phyloP scores from a whole-genome alignment of 2,797 vertebrate genomes.

The Sebastolobus alascanus region DNA sequence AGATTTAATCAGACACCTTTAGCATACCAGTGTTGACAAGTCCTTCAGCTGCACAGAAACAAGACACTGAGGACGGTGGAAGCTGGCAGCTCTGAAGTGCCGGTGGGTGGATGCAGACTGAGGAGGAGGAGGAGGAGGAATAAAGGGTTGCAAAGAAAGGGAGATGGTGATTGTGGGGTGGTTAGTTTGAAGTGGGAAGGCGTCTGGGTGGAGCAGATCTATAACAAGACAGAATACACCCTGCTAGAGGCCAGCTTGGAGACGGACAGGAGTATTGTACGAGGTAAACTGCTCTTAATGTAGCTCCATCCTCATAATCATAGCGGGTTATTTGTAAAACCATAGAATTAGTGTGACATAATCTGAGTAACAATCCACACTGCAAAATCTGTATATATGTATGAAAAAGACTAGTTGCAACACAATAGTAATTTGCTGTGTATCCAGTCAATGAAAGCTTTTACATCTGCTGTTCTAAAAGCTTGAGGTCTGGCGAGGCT shows the following conservation, averaged over 20 bases:
- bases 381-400: not conserved
- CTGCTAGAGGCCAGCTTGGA: not conserved
- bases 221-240: conserved; percentile 13
- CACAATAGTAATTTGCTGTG: not conserved
- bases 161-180: conserved; percentile 44
- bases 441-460: conserved; percentile 22
- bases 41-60: conserved; percentile 28
- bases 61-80: conserved; percentile 18
- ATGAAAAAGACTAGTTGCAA: not conserved
- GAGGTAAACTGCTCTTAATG: not conserved
- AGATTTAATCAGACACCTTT: conserved; percentile 62
- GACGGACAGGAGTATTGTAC: not conserved
- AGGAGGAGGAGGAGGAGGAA: conserved; percentile 50
- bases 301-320: not conserved
- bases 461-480: conserved; percentile 22
- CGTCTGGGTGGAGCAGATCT: conserved; percentile 43
- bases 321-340: not conserved
- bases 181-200: conserved; percentile 47
- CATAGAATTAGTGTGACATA: not conserved
- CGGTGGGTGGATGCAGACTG: conserved; percentile 58
- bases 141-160: conserved; percentile 36
- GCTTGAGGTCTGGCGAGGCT: not conserved
- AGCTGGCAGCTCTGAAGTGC: conserved; percentile 41
- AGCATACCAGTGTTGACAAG: conserved; percentile 36
- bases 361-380: not conserved